Conservation (phyloP, 2,797 vertebrate genomes). For the Calcarius lapponicus region DNA sequence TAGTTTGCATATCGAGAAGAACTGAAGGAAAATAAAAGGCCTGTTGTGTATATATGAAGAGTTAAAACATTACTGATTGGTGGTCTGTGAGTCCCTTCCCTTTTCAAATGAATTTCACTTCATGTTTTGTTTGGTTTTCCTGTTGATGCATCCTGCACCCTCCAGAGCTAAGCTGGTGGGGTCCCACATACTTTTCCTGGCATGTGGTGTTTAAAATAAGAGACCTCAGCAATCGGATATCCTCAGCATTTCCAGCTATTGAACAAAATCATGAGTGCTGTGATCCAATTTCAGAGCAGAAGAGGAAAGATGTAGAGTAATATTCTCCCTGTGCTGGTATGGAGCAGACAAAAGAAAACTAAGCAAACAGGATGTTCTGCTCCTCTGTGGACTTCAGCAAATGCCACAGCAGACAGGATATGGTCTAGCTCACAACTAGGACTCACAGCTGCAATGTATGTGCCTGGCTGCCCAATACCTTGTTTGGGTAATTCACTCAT, state of each 20-base stretch:
- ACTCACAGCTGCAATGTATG: neutral
- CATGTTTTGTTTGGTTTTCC: slow-evolving; percentile 73
- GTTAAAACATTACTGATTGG: slow-evolving; percentile 38
- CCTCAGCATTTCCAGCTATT: slow-evolving; percentile 81
- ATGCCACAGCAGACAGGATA: slow-evolving; percentile 39
- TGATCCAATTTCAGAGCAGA: slow-evolving; percentile 75
- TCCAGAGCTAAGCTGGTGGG: slow-evolving; percentile 61
- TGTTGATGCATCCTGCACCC: slow-evolving; percentile 73
- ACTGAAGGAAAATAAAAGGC: slow-evolving; percentile 17
- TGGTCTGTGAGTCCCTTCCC: slow-evolving; percentile 22
- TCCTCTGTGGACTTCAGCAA: slow-evolving; percentile 40
- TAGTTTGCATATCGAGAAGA: slow-evolving; percentile 32
- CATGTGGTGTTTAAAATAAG: slow-evolving; percentile 72
- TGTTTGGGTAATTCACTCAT: neutral
- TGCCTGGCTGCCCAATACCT: neutral
- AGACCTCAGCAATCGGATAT: slow-evolving; percentile 78
- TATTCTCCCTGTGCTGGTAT: slow-evolving; percentile 58
- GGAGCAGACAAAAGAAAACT: slow-evolving; percentile 69
- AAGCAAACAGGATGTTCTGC: slow-evolving; percentile 78
- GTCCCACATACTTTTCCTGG: slow-evolving; percentile 75
- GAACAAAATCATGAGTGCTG: slow-evolving; percentile 67
- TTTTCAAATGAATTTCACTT: slow-evolving; percentile 72
- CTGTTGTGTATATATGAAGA: neutral
- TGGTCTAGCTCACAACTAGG: neutral
- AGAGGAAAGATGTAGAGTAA: slow-evolving; percentile 68